Conservation (phyloP, 2,888 invertebrate genomes). For the Portevinia maculata region DNA sequence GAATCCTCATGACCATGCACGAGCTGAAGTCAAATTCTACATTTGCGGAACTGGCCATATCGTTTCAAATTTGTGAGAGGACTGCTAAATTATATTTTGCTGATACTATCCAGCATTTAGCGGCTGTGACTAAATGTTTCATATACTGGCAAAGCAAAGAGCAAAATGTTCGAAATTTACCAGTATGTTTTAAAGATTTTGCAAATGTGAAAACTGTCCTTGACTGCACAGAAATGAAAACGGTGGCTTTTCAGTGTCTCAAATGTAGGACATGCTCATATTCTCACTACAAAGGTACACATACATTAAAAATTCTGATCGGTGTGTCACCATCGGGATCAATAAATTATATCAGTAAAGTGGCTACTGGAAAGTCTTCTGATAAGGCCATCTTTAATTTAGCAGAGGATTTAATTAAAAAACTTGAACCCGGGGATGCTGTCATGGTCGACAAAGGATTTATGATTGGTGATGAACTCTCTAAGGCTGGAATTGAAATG, state of each 20-base stretch:
- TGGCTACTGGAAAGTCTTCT: neutral
- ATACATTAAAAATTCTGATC: constrained; percentile 19
- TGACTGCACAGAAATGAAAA: no score
- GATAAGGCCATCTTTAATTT: constrained; percentile 29
- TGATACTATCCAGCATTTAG: neutral
- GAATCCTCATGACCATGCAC: constrained; percentile 16
- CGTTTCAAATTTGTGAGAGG: neutral
- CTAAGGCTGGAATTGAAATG: no score
- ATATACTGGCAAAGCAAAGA: neutral
- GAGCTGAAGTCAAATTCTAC: neutral
- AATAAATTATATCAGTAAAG: constrained; percentile 16
- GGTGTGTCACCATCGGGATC: constrained; percentile 10
- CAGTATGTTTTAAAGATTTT: neutral
- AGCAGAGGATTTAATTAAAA: no score
- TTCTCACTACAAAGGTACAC: constrained; percentile 14
- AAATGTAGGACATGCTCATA: constrained; percentile 2
- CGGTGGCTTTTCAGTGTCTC: neutral
- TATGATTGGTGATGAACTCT: no score
- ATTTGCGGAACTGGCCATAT: neutral
- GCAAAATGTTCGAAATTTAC: neutral
- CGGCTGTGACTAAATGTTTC: neutral
- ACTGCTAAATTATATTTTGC: constrained; percentile 7
- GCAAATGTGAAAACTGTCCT: no score
- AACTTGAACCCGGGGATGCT: constrained; percentile 22
- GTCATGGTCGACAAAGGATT: no score